These are phyloP conservation scores for Sternarchorhynchus goeldii DNA, from an alignment of 2,797 vertebrate species.

Conservation along the genomic window DNA sequence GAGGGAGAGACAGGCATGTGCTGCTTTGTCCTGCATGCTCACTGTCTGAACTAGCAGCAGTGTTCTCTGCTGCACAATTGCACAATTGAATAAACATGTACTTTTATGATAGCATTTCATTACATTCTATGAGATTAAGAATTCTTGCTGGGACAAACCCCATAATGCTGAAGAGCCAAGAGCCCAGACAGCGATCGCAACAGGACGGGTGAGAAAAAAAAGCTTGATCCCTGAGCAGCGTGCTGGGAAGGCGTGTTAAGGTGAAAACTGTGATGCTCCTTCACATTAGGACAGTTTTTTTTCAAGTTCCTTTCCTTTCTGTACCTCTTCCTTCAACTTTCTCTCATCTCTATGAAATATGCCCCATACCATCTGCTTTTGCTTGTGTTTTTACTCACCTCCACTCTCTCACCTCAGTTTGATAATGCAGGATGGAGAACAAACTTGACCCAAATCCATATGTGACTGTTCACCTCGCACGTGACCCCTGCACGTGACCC, in stretches of 20 bases:
- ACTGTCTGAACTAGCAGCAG: no score
- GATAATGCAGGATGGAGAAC: conserved; percentile 38
- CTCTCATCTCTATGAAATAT: conserved; percentile 6
- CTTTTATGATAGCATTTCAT: no score
- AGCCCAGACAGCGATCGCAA: background rate
- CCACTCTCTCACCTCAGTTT: conserved; percentile 29
- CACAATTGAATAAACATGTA: no score
- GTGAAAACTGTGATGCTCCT: background rate
- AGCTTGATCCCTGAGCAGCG: no score
- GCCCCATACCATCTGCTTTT: conserved; percentile 36
- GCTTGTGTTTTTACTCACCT: conserved; percentile 2
- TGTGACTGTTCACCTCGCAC: conserved; percentile 47
- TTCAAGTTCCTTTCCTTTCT: background rate
- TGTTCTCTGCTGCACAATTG: no score
- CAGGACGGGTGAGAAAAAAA: background rate
- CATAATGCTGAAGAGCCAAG: background rate
- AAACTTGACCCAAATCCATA: conserved; percentile 49
- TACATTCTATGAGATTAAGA: background rate
- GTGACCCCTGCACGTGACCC: conserved; percentile 35
- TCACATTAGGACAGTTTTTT: background rate
- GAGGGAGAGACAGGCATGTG: background rate
- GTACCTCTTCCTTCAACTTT: conserved; percentile 7
- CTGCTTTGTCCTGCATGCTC: no score
- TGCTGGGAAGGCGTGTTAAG: background rate
- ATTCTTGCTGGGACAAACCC: background rate